Evolutionary conservation across 2,113 vertebrate species (phyloP).

Genomic region (Silurus glanis): DNA sequence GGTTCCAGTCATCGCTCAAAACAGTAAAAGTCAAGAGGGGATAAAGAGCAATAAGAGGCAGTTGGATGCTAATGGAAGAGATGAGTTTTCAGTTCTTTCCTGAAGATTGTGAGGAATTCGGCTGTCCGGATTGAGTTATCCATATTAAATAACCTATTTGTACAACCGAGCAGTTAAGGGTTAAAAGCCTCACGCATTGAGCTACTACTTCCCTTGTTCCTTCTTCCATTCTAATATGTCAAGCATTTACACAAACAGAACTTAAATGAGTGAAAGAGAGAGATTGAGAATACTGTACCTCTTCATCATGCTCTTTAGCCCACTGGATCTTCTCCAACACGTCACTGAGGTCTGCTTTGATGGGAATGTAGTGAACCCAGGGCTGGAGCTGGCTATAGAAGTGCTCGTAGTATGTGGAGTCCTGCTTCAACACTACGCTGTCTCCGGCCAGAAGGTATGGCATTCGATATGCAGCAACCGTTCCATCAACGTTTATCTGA

Average conservation of each 20-base stretch:
- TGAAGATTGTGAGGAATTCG: no score
- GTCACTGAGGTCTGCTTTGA: constrained; percentile 88
- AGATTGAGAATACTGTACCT: constrained; percentile 72
- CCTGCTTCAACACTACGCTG: constrained; percentile 95
- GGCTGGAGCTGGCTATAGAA: constrained; percentile 89
- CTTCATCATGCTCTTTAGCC: constrained; percentile 89
- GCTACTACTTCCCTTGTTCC: no score
- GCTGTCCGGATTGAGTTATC: no score
- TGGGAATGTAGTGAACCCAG: constrained; percentile 93
- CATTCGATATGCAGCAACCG: constrained; percentile 92
- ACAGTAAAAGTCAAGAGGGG: no score
- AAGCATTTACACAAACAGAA: background rate
- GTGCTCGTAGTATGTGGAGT: constrained; percentile 94
- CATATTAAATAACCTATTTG: no score
- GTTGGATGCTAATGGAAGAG: no score
- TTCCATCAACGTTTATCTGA: constrained; percentile 95
- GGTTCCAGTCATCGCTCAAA: no score
- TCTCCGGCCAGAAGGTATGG: constrained; percentile 92
- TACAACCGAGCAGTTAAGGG: no score
- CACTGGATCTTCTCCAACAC: constrained; percentile 91
- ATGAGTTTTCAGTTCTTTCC: no score
- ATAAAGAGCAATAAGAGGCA: no score
- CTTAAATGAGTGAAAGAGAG: background rate
- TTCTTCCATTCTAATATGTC: background rate
- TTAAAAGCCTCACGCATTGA: no score